Conservation (phyloP, 2,113 vertebrate species). For the Ammodramus savannarum region DNA sequence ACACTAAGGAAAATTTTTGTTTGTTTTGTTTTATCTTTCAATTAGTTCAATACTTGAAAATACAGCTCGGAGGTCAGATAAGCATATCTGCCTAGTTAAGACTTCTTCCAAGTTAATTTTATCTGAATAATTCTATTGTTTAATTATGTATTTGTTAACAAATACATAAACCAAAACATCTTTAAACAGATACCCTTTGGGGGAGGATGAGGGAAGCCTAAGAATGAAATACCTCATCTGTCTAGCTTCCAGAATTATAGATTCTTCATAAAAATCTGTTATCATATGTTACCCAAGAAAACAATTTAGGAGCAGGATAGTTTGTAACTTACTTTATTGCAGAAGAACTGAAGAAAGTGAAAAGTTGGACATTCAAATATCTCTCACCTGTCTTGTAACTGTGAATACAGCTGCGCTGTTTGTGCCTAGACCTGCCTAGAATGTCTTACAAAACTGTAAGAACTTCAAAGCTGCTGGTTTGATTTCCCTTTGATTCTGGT, state of each 20-base stretch:
- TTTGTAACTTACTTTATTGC: background rate
- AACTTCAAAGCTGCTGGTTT: background rate
- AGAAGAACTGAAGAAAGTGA: background rate
- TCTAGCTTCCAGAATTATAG: background rate
- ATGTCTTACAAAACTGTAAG: background rate
- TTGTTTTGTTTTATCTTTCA: slow-evolving; percentile 15
- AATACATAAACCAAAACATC: background rate
- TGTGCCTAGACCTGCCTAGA: background rate
- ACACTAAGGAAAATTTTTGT: background rate
- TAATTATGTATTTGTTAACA: background rate
- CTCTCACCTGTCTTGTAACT: background rate
- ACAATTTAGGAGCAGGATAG: background rate
- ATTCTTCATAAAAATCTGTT: background rate
- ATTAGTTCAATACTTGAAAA: slow-evolving; percentile 1
- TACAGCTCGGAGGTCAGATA: background rate
- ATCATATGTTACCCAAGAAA: background rate
- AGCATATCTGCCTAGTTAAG: background rate
- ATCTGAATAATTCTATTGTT: background rate
- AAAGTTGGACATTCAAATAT: background rate
- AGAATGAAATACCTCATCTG: background rate
- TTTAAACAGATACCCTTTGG: background rate
- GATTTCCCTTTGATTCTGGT: background rate
- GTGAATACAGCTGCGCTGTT: background rate
- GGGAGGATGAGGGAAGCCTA: background rate
- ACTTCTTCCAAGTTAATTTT: background rate